Evolutionary conservation across 2,797 vertebrate species (phyloP), one percentile per base, ranked within the genome.

Genomic region (Girardinus metallicus): DNA sequence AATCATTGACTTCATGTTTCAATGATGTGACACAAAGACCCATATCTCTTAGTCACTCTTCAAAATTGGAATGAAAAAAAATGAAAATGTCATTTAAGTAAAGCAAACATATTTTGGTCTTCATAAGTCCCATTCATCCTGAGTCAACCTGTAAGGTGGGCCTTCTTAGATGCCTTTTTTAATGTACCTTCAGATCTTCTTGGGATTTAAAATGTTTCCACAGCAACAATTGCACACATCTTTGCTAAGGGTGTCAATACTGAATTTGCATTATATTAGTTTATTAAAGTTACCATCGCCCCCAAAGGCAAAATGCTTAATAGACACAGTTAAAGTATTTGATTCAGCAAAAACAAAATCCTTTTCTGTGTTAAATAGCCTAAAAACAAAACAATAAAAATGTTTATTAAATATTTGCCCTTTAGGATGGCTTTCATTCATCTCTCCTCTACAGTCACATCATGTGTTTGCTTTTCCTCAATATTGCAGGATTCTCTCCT

Each of bases 401-500:
- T n/a, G 26, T 74, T 51, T 39, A 75, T 31, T 8, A 72, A 44
- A 29, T 72, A 31, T 72, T 44, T 72, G 43, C 7, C n/a, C 5
- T 60, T 75, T 18, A 10, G 26, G n/a, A 57, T 29, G 23, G 39
- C 4, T 44, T 60, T 75, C 29, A 44, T 75, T 60, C 55, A 34
- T 43, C 44, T 88, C 31, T 71, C 78, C 75, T 83, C 74, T 79
- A 10, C 21, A 76, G 62, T 31, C 77, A 49, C 39, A 11, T 78
- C 36, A 75, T 55, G 23, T 80, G 73, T 90, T 87, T 83, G 66
- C 60, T 78, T 85, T 76, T 44, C 57, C 57, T 79, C 2, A 21
- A 62, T 79, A 36, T n/a, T 49, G 51, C 80, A 76, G 77, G 86
- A 64, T 62, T 85, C 86, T 91, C 87, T 80, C 77, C 83, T 94